These are phyloP conservation scores for Parauchenoglanis punctatus DNA, from an alignment of 2,797 vertebrate genomes.

Conservation along the genomic window DNA sequence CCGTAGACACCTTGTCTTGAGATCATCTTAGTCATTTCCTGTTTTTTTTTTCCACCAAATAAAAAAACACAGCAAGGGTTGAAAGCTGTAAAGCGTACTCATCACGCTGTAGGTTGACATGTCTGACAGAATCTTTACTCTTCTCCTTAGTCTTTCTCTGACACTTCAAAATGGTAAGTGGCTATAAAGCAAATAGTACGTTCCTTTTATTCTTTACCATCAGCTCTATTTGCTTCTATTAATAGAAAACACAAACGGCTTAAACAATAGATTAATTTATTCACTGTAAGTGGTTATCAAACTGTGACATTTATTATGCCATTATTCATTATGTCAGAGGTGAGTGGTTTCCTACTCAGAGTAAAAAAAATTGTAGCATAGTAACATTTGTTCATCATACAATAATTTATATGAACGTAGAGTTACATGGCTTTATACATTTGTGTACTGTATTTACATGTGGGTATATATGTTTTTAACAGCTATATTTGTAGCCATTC, in stretches of 20 bases:
- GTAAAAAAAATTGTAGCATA: background rate
- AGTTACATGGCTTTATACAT: background rate
- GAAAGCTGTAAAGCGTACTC: constrained; percentile 15
- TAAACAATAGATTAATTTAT: background rate
- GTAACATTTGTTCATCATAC: background rate
- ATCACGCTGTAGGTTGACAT: constrained; percentile 28
- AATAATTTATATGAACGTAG: background rate
- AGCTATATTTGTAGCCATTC: background rate
- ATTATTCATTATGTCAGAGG: background rate
- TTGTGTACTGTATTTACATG: background rate
- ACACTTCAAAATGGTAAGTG: constrained; percentile 50
- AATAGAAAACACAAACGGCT: background rate
- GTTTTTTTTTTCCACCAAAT: constrained; percentile 32
- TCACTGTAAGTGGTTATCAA: background rate
- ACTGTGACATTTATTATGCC: background rate
- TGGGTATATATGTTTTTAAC: background rate
- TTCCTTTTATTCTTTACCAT: background rate
- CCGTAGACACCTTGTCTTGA: background rate
- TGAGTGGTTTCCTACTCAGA: background rate
- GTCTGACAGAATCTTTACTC: constrained; percentile 33
- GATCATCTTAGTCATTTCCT: constrained; percentile 45
- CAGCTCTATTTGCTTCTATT: background rate
- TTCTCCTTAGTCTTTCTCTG: constrained; percentile 34
- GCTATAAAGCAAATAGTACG: background rate
- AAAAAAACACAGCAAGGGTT: constrained; percentile 10